phyloP scores from a whole-genome alignment of 2,797 vertebrate genomes.

The Catostomus latipinnis region DNA sequence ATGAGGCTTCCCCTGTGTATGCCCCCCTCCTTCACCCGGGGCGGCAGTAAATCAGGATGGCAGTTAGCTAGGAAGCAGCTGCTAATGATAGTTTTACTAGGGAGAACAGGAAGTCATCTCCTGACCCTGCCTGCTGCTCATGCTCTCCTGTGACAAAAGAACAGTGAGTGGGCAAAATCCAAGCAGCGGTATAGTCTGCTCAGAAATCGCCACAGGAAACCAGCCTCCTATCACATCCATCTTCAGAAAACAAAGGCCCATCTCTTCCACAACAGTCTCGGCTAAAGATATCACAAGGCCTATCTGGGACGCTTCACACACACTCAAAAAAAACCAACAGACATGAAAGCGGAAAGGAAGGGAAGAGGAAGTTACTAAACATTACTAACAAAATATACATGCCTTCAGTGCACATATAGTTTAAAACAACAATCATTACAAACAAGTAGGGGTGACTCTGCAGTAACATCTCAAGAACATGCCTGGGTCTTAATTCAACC shows the following conservation, averaged over 20 bases:
- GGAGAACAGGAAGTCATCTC: slow-evolving; percentile 91
- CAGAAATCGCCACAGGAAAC: slow-evolving; percentile 70
- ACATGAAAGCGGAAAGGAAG: slow-evolving; percentile 36
- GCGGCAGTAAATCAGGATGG: slow-evolving; percentile 88
- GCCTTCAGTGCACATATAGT: background rate
- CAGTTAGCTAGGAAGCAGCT: slow-evolving; percentile 96
- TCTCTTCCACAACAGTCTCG: slow-evolving; percentile 58
- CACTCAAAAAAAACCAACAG: slow-evolving; percentile 29
- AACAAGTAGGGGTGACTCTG: background rate
- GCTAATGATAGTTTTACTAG: slow-evolving; percentile 85
- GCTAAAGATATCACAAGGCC: slow-evolving; percentile 60
- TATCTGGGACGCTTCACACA: slow-evolving; percentile 48
- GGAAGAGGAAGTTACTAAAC: slow-evolving; percentile 35
- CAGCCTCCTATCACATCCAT: slow-evolving; percentile 62
- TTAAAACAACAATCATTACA: background rate
- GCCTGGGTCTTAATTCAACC: background rate
- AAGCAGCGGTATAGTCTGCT: slow-evolving; percentile 69
- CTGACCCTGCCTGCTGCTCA: slow-evolving; percentile 92
- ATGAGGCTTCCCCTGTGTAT: slow-evolving; percentile 63
- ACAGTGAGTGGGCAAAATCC: slow-evolving; percentile 75
- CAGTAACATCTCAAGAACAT: background rate
- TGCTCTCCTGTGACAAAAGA: slow-evolving; percentile 84
- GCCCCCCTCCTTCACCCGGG: slow-evolving; percentile 26
- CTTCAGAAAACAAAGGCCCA: slow-evolving; percentile 57
- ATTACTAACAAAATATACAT: background rate